Conservation (phyloP, 2,888 invertebrate species). For the Agrypnus murinus region DNA sequence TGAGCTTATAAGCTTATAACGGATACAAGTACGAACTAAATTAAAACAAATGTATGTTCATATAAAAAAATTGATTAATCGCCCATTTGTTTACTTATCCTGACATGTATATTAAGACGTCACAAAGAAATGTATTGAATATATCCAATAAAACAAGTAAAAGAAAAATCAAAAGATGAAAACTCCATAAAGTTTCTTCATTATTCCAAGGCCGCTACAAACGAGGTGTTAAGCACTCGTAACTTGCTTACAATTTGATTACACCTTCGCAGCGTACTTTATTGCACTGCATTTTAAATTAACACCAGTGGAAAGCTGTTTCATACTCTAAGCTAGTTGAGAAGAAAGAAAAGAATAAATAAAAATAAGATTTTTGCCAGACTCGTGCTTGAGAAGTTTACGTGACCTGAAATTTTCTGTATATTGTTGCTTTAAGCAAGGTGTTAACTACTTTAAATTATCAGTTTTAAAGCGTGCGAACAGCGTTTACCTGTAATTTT, state of each 20-base stretch:
- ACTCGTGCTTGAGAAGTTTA: not conserved
- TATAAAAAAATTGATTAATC: too few species aligned
- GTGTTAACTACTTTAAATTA: not conserved
- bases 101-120: too few species aligned
- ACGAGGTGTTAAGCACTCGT: constrained; percentile 5
- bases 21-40: too few species aligned
- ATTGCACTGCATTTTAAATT: not conserved
- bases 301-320: not conserved
- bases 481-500: constrained; percentile 5
- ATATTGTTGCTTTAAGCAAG: not conserved
- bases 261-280: not conserved
- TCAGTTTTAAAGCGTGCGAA: not conserved
- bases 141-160: not conserved
- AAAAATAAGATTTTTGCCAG: not conserved
- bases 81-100: too few species aligned
- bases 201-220: not conserved
- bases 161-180: not conserved
- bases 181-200: not conserved
- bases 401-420: constrained; percentile 8
- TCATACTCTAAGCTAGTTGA: too few species aligned
- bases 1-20: too few species aligned
- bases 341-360: constrained; percentile 2
- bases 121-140: not conserved
- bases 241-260: constrained; percentile 8
- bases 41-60: too few species aligned